A percentile compares a stretch with the other conserved stretches of the same genome.
phyloP scores from a whole-genome alignment of 1,140 invertebrate species.

The Melipona quadrifasciata region DNA sequence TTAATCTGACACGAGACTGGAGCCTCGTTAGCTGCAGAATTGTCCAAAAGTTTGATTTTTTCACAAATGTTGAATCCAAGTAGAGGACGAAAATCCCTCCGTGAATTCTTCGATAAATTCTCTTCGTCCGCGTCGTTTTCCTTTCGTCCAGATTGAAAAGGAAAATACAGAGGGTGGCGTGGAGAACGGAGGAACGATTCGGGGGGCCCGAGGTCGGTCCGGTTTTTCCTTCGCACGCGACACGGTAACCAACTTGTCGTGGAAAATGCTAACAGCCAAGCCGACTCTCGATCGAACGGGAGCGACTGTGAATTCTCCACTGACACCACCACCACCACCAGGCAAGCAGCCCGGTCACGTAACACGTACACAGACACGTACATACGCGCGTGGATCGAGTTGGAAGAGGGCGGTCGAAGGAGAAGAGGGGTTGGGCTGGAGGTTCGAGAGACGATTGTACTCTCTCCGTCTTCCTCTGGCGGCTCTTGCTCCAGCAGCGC shows the following conservation, averaged over 20 bases:
- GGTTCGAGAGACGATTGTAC: conserved; percentile 56
- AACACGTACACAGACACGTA: neutral
- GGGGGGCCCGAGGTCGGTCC: neutral
- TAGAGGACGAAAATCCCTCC: too few species aligned
- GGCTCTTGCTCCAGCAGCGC: conserved; percentile 61
- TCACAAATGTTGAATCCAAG: too few species aligned
- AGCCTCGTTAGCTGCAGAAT: too few species aligned
- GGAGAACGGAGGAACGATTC: neutral
- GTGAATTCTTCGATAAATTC: neutral
- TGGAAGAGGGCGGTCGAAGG: conserved; percentile 3
- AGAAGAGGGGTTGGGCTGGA: neutral
- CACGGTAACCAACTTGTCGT: conserved; percentile 49
- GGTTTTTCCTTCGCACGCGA: conserved; percentile 3
- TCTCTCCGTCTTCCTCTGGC: conserved; percentile 14
- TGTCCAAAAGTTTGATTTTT: too few species aligned
- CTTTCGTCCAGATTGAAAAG: neutral
- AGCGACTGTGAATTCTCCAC: conserved; percentile 27
- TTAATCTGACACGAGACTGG: too few species aligned
- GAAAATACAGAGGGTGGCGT: neutral
- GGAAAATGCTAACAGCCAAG: conserved; percentile 46
- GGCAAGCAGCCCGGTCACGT: neutral
- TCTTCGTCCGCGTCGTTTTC: neutral
- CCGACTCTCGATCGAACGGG: conserved; percentile 32
- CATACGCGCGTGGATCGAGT: conserved; percentile 22
- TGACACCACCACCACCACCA: neutral